phyloP scores from a whole-genome alignment of 1,140 invertebrate species.

The Diabrotica undecimpunctata region DNA sequence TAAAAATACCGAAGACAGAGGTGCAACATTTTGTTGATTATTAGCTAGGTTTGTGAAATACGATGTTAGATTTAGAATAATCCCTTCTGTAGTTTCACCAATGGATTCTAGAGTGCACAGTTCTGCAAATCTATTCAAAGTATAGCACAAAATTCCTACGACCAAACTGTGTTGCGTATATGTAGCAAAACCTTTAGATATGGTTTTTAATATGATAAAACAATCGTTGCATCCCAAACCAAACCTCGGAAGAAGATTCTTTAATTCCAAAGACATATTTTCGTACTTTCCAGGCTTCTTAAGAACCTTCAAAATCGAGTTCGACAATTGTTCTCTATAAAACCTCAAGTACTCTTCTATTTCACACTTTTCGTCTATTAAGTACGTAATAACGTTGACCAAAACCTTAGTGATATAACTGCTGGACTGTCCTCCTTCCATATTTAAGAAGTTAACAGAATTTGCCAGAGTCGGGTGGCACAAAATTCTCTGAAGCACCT shows the following conservation, averaged over 20 bases:
- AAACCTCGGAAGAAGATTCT: constrained; percentile 25
- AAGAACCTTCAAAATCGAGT: constrained; percentile 47
- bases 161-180: constrained; percentile 12
- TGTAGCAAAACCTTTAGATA: constrained; percentile 10
- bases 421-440: constrained; percentile 36
- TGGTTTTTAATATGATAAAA: constrained; percentile 17
- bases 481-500: constrained; percentile 23
- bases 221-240: constrained; percentile 25
- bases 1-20: constrained; percentile 21
- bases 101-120: not conserved
- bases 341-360: constrained; percentile 44
- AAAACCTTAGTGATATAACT: constrained; percentile 50
- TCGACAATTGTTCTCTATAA: constrained; percentile 50
- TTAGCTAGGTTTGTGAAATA: constrained; percentile 12
- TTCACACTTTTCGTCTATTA: constrained; percentile 40
- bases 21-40: constrained; percentile 18
- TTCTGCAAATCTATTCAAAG: constrained; percentile 23
- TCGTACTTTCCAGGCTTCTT: constrained; percentile 42
- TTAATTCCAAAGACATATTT: constrained; percentile 29
- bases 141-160: constrained; percentile 20
- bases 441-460: constrained; percentile 53
- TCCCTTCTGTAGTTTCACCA: no score
- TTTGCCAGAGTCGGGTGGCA: constrained; percentile 46
- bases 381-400: constrained; percentile 45
- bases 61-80: constrained; percentile 18